Percentiles rank a stretch among this genome's conserved stretches.
phyloP scores from a whole-genome alignment of 2,797 vertebrate genomes.

The Sorex maritimensis region DNA sequence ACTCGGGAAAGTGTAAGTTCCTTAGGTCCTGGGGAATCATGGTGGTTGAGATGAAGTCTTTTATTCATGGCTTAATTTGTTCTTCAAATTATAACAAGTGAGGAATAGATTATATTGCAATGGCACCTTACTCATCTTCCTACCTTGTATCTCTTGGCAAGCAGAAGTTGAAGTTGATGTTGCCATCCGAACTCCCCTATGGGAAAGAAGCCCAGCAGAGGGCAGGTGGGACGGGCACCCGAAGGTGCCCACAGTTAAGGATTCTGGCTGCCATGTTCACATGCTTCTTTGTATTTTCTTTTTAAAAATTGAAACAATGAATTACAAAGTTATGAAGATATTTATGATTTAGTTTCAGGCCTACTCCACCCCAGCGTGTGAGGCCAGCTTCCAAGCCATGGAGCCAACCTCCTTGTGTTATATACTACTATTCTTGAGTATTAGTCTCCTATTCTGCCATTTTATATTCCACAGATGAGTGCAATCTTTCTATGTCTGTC shows the following conservation, averaged over 20 bases:
- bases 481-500: too few species aligned
- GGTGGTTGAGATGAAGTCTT: constrained; percentile 49
- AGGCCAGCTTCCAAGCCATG: too few species aligned
- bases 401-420: too few species aligned
- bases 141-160: not conserved
- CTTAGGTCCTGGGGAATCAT: not conserved
- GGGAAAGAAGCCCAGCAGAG: not conserved
- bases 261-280: not conserved
- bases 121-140: not conserved
- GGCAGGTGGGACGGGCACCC: too few species aligned
- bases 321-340: too few species aligned
- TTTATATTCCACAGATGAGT: too few species aligned
- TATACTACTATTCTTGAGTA: too few species aligned
- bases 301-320: not conserved
- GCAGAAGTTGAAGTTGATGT: not conserved
- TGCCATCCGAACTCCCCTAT: not conserved
- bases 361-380: too few species aligned
- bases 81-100: not conserved
- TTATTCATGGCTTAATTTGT: constrained; percentile 22
- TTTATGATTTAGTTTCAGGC: too few species aligned
- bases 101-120: not conserved
- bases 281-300: not conserved
- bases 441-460: too few species aligned
- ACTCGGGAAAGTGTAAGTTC: not conserved
- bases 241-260: not conserved